A percentile compares a stretch with the other conserved stretches of the same genome.
Conservation (phyloP, 2,113 vertebrate species). For the Peromyscus polionotus region DNA sequence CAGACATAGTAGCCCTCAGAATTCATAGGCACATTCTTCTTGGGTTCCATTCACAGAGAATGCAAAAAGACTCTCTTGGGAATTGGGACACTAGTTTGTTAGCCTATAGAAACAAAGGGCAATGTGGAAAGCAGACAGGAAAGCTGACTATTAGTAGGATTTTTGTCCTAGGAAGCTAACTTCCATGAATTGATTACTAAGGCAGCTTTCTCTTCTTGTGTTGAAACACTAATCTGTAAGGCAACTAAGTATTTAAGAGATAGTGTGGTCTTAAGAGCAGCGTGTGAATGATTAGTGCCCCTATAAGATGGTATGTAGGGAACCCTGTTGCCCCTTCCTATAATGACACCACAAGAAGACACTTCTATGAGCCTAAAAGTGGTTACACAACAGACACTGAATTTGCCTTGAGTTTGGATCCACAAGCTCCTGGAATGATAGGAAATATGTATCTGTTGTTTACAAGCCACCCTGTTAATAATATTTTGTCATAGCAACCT, state of each 20-base stretch:
- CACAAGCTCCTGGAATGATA: neutral
- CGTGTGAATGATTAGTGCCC: neutral
- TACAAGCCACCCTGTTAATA: neutral
- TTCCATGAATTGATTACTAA: neutral
- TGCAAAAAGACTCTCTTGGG: neutral
- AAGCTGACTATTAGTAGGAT: constrained; percentile 20
- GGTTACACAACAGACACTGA: neutral
- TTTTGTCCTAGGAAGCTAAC: constrained; percentile 26
- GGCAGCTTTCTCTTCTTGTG: too few relatives aligned
- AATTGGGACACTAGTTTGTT: neutral
- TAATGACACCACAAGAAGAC: neutral
- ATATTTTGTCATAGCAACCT: neutral
- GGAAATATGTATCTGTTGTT: neutral
- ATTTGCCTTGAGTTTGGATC: neutral
- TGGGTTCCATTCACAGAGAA: neutral
- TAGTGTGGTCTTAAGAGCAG: neutral
- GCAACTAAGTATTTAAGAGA: neutral
- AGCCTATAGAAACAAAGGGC: constrained; percentile 6
- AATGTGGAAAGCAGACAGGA: neutral
- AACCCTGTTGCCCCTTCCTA: too few relatives aligned
- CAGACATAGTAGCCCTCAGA: neutral
- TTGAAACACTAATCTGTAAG: neutral
- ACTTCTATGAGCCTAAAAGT: neutral
- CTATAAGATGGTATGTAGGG: neutral
- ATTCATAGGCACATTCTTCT: neutral